Evolutionary conservation across 2,113 vertebrate genomes (phyloP).

Genomic region (Caranx melampygus): DNA sequence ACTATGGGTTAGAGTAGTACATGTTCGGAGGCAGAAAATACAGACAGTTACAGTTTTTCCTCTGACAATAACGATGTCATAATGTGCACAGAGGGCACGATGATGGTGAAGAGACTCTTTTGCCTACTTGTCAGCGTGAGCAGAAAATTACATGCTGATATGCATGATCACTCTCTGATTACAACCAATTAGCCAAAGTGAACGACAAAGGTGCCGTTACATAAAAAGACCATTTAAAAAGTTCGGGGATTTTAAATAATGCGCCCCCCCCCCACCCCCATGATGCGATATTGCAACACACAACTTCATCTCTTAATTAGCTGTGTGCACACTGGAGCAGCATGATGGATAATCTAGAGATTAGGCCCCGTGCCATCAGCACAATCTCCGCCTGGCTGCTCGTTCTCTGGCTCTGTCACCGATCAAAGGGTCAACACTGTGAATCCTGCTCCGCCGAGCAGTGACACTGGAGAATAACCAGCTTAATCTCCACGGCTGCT

Average conservation of each 20-base stretch:
- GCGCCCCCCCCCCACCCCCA: background rate
- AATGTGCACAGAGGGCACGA: background rate
- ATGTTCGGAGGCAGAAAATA: background rate
- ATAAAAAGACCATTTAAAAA: slow-evolving; percentile 45
- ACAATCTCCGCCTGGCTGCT: slow-evolving; percentile 62
- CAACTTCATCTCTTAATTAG: slow-evolving; percentile 67
- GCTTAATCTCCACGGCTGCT: slow-evolving; percentile 55
- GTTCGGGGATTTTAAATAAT: slow-evolving; percentile 40
- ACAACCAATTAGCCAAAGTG: slow-evolving; percentile 55
- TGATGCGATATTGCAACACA: slow-evolving; percentile 45
- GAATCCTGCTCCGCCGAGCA: slow-evolving; percentile 36
- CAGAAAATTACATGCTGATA: slow-evolving; percentile 38
- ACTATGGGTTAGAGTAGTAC: background rate
- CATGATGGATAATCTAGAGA: slow-evolving; percentile 73
- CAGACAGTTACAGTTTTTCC: too few species aligned
- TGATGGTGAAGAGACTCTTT: slow-evolving; percentile 5
- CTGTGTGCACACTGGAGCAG: slow-evolving; percentile 53
- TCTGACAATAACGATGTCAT: background rate
- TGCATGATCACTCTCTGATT: slow-evolving; percentile 44
- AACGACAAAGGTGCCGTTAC: slow-evolving; percentile 28
- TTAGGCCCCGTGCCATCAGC: slow-evolving; percentile 69
- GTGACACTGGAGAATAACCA: slow-evolving; percentile 54
- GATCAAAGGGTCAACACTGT: slow-evolving; percentile 68
- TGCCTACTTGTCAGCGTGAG: slow-evolving; percentile 9
- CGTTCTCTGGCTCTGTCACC: slow-evolving; percentile 38